Percentiles rank a stretch among this genome's conserved stretches.
Evolutionary conservation across 2,888 invertebrate genomes (phyloP).

Genomic region (Trisateles emortualis): DNA sequence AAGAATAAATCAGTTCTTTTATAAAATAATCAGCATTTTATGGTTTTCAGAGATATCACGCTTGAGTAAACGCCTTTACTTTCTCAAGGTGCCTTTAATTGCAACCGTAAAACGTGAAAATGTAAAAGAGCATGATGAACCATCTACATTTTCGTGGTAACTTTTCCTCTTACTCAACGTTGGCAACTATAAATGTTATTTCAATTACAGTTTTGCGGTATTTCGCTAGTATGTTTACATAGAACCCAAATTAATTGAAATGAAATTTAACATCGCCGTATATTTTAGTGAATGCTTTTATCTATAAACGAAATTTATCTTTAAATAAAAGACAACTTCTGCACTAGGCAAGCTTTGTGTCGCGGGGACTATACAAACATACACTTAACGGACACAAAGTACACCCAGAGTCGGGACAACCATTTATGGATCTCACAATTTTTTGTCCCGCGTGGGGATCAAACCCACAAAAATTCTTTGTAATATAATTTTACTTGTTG

Average conservation of each 20-base stretch:
- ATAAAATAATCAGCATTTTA: slow-evolving; percentile 48
- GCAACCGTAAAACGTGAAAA: slow-evolving; percentile 26
- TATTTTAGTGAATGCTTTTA: not conserved
- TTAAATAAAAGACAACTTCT: too few relatives aligned
- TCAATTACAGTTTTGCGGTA: slow-evolving; percentile 10
- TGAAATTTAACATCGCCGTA: slow-evolving; percentile 18
- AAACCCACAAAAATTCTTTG: too few relatives aligned
- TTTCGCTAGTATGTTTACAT: slow-evolving; percentile 32
- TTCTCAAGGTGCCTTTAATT: slow-evolving; percentile 30
- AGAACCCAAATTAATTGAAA: slow-evolving; percentile 35
- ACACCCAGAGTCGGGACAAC: too few relatives aligned
- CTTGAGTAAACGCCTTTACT: slow-evolving; percentile 34
- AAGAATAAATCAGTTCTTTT: slow-evolving; percentile 57
- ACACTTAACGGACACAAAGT: too few relatives aligned
- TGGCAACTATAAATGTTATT: slow-evolving; percentile 5
- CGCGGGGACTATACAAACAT: too few relatives aligned
- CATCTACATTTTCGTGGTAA: not conserved
- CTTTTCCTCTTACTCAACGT: not conserved
- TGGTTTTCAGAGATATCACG: slow-evolving; percentile 25
- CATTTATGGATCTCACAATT: too few relatives aligned
- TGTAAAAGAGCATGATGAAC: slow-evolving; percentile 2
- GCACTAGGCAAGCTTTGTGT: too few relatives aligned
- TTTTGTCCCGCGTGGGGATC: too few relatives aligned
- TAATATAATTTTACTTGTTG: too few relatives aligned
- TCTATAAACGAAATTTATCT: too few relatives aligned